Conservation (phyloP, 2,888 invertebrate species). For the Xestia ashworthii region DNA sequence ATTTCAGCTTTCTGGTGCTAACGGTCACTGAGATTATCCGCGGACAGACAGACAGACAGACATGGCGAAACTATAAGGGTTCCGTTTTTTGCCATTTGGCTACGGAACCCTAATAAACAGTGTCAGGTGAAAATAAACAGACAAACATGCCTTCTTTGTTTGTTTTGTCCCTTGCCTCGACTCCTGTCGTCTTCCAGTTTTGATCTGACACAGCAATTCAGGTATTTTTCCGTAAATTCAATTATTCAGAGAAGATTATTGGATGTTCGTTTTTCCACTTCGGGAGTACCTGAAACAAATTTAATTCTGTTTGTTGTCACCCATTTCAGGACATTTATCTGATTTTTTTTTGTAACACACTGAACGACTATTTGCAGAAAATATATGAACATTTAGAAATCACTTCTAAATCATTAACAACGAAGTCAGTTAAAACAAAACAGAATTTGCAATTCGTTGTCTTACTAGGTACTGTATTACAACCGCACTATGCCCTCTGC, state of each 20-base stretch:
- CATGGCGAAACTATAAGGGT: no score
- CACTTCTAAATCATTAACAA: background rate
- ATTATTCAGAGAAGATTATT: constrained; percentile 40
- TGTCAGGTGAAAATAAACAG: constrained; percentile 55
- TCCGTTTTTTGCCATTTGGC: no score
- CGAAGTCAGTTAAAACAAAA: no score
- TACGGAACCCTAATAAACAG: no score
- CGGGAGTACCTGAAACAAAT: background rate
- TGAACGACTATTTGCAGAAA: background rate
- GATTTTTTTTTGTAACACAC: background rate
- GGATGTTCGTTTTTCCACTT: constrained; percentile 8
- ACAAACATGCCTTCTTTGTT: constrained; percentile 27
- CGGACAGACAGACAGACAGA: no score
- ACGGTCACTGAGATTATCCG: no score
- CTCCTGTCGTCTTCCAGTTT: constrained; percentile 15
- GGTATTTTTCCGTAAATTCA: constrained; percentile 24
- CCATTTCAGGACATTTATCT: background rate
- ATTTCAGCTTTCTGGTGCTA: no score
- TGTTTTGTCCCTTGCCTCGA: constrained; percentile 14
- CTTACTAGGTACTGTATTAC: background rate
- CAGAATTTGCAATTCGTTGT: background rate
- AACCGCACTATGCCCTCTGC: background rate
- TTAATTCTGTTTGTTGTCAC: constrained; percentile 14
- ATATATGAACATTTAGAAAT: background rate
- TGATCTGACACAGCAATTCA: constrained; percentile 10